Conservation (phyloP, 2,888 invertebrate genomes). For the Parthenolecanium corni region DNA sequence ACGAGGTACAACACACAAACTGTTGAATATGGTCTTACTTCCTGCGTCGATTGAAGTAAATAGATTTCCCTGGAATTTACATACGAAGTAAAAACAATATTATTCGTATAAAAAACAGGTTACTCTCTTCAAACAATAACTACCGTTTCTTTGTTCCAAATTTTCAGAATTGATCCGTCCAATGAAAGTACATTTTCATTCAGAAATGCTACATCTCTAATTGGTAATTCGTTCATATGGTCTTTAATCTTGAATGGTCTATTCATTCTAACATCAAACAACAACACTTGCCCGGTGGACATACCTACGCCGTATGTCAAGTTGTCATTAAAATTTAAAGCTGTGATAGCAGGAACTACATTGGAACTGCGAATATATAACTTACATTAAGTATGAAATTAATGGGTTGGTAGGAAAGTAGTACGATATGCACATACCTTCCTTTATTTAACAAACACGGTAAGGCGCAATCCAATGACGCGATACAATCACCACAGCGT, state of each 20-base stretch:
- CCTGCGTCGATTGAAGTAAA: slow-evolving; percentile 86
- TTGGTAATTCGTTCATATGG: slow-evolving; percentile 86
- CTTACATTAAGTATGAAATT: background rate
- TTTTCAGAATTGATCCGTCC: slow-evolving; percentile 76
- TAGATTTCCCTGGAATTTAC: slow-evolving; percentile 63
- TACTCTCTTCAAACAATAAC: slow-evolving; percentile 30
- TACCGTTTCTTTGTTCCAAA: slow-evolving; percentile 81
- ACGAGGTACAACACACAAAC: slow-evolving; percentile 78
- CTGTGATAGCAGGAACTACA: slow-evolving; percentile 59
- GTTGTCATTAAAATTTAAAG: slow-evolving; percentile 63
- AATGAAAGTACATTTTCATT: slow-evolving; percentile 73
- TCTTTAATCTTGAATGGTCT: slow-evolving; percentile 84
- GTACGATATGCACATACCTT: background rate
- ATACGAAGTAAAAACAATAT: no score
- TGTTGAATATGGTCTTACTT: slow-evolving; percentile 64
- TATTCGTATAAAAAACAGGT: no score
- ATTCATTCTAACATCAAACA: slow-evolving; percentile 88
- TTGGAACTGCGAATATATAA: background rate
- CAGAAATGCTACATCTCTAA: slow-evolving; percentile 78
- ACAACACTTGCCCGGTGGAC: slow-evolving; percentile 78
- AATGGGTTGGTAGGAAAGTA: slow-evolving; percentile 15
- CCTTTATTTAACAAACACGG: slow-evolving; percentile 45
- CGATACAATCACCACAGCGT: slow-evolving; percentile 61
- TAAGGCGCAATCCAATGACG: slow-evolving; percentile 71
- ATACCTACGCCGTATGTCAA: slow-evolving; percentile 82